Percentiles rank a stretch among this genome's conserved stretches.
Conservation (phyloP, 2,113 vertebrate genomes). For the Pogonocichla stellata region DNA sequence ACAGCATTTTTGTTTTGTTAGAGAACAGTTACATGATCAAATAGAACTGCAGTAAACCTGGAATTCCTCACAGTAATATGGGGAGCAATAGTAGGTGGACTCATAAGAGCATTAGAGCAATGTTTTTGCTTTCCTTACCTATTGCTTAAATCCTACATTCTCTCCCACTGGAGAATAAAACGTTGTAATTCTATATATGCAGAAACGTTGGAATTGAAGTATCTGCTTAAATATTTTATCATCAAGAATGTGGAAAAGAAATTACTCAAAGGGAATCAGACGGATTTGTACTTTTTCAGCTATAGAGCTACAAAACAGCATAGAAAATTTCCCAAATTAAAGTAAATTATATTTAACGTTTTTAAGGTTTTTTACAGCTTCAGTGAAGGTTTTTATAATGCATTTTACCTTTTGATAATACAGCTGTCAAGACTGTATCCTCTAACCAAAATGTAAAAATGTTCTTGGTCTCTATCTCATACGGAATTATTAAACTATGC, state of each 20-base stretch:
- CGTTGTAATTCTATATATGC: not conserved
- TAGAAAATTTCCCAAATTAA: not conserved
- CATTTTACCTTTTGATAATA: not conserved
- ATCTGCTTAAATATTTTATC: constrained; percentile 46
- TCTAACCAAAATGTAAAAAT: not conserved
- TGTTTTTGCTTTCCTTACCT: constrained; percentile 5
- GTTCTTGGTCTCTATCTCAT: not conserved
- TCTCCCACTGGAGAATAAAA: not conserved
- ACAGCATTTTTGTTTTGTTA: not conserved
- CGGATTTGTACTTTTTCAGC: constrained; percentile 4
- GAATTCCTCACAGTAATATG: not conserved
- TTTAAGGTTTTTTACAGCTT: not conserved
- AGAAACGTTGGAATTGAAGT: not conserved
- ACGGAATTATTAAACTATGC: not conserved
- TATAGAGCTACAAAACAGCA: not conserved
- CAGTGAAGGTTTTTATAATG: not conserved
- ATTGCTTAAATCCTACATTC: constrained; percentile 1
- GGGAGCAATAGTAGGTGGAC: not conserved
- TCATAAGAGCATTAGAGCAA: constrained; percentile 19
- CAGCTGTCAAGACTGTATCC: not conserved
- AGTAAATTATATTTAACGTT: not conserved
- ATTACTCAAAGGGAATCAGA: not conserved
- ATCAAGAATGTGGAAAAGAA: not conserved
- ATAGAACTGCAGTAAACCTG: not conserved
- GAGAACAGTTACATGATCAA: not conserved